Evolutionary conservation across 92 coral and sea anemone genomes (phyloP).

Genomic region (Phenganax stokvisi): DNA sequence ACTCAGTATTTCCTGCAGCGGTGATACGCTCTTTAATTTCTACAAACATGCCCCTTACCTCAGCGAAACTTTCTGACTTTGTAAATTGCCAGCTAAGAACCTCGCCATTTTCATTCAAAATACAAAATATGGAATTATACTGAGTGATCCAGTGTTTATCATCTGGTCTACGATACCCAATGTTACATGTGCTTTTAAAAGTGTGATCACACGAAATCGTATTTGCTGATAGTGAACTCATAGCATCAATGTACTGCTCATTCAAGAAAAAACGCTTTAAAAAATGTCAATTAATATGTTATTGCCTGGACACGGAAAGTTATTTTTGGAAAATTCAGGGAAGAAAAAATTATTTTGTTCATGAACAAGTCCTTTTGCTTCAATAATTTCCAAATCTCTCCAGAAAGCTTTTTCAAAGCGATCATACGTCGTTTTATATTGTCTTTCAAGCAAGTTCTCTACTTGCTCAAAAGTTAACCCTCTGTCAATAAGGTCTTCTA

Average conservation of each 20-base stretch:
- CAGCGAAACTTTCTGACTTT: conserved; percentile 21
- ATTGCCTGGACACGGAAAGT: conserved; percentile 11
- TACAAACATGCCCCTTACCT: conserved; percentile 20
- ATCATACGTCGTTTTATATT: conserved; percentile 13
- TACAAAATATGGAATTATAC: conserved; percentile 27
- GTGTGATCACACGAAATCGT: conserved; percentile 14
- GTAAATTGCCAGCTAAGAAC: conserved; percentile 20
- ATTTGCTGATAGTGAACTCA: conserved; percentile 8
- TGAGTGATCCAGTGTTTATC: conserved; percentile 19
- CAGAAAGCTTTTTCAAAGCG: conserved; percentile 8
- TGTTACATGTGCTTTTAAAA: conserved; percentile 23
- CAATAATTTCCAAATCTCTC: not conserved
- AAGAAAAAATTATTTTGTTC: conserved; percentile 5
- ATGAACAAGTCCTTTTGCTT: not conserved
- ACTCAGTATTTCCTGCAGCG: not conserved
- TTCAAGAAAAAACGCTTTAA: conserved; percentile 8
- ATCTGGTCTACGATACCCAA: conserved; percentile 23
- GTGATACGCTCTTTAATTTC: conserved; percentile 1
- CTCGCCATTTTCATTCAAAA: conserved; percentile 17
- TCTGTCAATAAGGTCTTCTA: conserved; percentile 12
- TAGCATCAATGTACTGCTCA: conserved; percentile 7
- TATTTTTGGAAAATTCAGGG: conserved; percentile 9
- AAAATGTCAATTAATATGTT: conserved; percentile 25
- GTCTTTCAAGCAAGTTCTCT: not conserved
- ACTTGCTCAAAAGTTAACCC: conserved; percentile 27